A percentile compares a stretch with the other conserved stretches of the same genome.
These are phyloP conservation scores for Sanderia malayensis DNA, from an alignment of 30 jellyfish, hydroid and myxozoan species.

Conservation along the genomic window DNA sequence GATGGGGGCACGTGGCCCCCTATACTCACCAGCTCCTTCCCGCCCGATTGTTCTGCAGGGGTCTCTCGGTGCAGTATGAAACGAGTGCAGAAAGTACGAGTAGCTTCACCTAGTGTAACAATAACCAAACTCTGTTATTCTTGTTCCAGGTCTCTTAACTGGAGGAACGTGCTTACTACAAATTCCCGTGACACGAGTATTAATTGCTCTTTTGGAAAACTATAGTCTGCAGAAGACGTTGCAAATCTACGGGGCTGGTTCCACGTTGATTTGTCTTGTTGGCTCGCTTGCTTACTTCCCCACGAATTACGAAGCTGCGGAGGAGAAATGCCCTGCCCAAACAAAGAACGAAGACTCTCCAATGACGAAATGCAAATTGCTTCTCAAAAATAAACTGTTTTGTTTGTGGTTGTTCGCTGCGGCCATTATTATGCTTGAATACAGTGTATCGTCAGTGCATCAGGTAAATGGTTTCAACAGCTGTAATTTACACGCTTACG, in stretches of 20 bases:
- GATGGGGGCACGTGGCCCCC: too few species aligned
- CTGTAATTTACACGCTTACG: too few species aligned
- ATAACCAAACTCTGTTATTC: too few species aligned
- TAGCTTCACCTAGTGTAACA: too few species aligned
- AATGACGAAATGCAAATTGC: not conserved
- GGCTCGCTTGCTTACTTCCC: constrained; percentile 36
- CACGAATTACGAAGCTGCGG: not conserved
- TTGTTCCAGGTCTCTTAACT: constrained; percentile 23
- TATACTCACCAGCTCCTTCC: too few species aligned
- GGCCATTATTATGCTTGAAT: constrained; percentile 10
- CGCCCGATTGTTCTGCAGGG: too few species aligned
- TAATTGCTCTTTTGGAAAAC: constrained; percentile 6
- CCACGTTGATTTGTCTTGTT: constrained; percentile 19
- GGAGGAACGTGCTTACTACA: constrained; percentile 27
- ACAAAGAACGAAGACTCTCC: not conserved
- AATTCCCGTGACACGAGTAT: constrained; percentile 9
- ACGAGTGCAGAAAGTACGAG: too few species aligned
- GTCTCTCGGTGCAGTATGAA: too few species aligned
- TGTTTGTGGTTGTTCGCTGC: constrained; percentile 12
- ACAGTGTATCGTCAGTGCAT: constrained; percentile 36
- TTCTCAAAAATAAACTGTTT: constrained; percentile 14
- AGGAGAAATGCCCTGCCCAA: not conserved
- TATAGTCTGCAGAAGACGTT: constrained; percentile 21
- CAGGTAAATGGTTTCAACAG: constrained; percentile 50
- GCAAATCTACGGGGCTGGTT: constrained; percentile 16